Evolutionary conservation across 2,888 invertebrate genomes (phyloP), one percentile per base, ranked within the genome.

Genomic region (Neoaliturus tenellus): DNA sequence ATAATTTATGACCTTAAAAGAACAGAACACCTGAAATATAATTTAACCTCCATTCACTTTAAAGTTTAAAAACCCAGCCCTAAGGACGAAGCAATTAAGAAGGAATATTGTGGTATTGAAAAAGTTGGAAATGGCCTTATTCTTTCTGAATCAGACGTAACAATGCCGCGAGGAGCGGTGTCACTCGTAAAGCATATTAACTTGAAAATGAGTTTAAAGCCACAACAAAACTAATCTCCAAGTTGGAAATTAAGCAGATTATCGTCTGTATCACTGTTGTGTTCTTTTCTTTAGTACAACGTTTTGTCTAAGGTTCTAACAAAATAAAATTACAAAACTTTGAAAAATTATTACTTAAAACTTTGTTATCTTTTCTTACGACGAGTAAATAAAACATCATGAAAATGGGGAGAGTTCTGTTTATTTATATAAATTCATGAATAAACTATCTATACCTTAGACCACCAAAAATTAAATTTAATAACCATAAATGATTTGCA

Each of bases 241-340:
- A 69, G 69, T 69, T 69, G 69, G 39, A 69, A 69, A 69, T 69
- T 69, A 69, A 69, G 35, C n/a, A 31, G 39, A 69, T 69, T 69
- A 69, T 69, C 69, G 33, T 69, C 39, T 69, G 35, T 69, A 69
- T 20, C 20, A 25, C 39, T 35, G 35, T 69, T 62, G 62, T 62
- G 69, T 69, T 69, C 69, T 39, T 69, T 67, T 69, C 69, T 69
- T 69, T 35, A 69, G 31, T 8, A 23, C 67, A 5, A n/a, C 5
- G 39, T 8, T 39, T 69, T 69, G 69, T 69, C 39, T 69, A 12
- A 39, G 69, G 20, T 39, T 35, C 20, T 39, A 39, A n/a, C 69
- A 31, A n/a, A 39, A 69, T 39, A 39, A 28, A 69, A 69, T 69
- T 35, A 69, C 39, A 20, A 33, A 69, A 69, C 35, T 69, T 69